Percentiles rank a stretch among this genome's conserved stretches.
These are phyloP conservation scores for Dasyurus viverrinus DNA, from an alignment of 2,113 vertebrate species.

Conservation along the genomic window DNA sequence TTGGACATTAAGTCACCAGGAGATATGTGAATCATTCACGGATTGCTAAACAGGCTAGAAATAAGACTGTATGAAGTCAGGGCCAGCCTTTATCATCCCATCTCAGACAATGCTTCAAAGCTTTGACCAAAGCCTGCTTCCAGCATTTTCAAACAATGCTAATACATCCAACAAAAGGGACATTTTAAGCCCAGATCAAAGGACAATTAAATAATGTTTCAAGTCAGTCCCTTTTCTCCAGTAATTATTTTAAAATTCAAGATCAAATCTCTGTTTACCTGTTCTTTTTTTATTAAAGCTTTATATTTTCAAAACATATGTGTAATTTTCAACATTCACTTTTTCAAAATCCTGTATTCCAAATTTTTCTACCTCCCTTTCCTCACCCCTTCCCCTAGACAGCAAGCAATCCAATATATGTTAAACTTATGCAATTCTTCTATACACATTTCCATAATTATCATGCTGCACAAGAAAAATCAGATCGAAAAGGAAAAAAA, in stretches of 20 bases:
- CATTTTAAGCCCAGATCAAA: neutral
- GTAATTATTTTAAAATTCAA: neutral
- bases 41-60: slow-evolving; percentile 26
- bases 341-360: no score
- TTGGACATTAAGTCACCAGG: neutral
- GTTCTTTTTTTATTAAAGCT: no score
- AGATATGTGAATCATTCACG: neutral
- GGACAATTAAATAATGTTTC: slow-evolving; percentile 7
- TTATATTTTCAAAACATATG: no score
- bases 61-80: neutral
- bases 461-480: no score
- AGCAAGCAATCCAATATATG: no score
- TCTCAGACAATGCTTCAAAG: slow-evolving; percentile 11
- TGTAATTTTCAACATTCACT: no score
- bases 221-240: neutral
- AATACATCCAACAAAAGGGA: neutral
- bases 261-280: slow-evolving; percentile 7
- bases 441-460: no score
- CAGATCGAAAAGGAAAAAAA: no score
- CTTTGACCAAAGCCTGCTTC: neutral
- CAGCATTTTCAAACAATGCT: neutral
- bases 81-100: neutral
- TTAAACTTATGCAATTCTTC: no score
- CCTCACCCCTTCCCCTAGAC: no score
- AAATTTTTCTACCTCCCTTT: no score